Percentiles rank a stretch among this genome's conserved stretches.
Evolutionary conservation across 2,797 vertebrate genomes (phyloP).

Genomic region (Hypotaenidia okinawae): DNA sequence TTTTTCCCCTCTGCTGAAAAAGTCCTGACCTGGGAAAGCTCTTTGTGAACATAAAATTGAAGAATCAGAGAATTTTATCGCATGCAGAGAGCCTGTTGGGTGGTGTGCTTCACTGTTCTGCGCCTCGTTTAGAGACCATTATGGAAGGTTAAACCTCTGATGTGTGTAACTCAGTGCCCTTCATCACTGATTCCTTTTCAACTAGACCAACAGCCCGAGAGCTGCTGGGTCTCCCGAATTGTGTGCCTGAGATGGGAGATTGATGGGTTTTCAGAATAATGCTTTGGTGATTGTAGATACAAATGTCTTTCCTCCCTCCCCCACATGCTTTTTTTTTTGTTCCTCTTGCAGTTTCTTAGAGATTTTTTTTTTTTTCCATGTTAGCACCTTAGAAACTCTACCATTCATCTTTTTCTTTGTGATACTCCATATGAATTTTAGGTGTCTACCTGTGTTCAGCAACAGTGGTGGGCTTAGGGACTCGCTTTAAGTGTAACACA

Average conservation of each 20-base stretch:
- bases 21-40: not conserved
- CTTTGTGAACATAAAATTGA: not conserved
- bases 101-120: not conserved
- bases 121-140: not conserved
- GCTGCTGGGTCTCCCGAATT: not conserved
- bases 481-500: not conserved
- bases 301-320: too few relatives aligned
- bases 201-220: not conserved
- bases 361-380: not conserved
- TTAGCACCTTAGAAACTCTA: not conserved
- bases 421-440: not conserved
- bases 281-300: accelerated
- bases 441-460: not conserved
- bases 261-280: not conserved
- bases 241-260: not conserved
- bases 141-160: not conserved
- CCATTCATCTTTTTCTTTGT: not conserved
- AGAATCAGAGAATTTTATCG: not conserved
- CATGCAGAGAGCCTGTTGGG: not conserved
- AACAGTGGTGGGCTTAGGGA: not conserved
- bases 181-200: not conserved
- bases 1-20: not conserved
- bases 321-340: not conserved
- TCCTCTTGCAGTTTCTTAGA: not conserved
- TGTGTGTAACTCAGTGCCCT: not conserved